Percentiles rank a stretch among this genome's conserved stretches.
phyloP scores from a whole-genome alignment of 2,888 invertebrate genomes.

The Lithosia quadra region DNA sequence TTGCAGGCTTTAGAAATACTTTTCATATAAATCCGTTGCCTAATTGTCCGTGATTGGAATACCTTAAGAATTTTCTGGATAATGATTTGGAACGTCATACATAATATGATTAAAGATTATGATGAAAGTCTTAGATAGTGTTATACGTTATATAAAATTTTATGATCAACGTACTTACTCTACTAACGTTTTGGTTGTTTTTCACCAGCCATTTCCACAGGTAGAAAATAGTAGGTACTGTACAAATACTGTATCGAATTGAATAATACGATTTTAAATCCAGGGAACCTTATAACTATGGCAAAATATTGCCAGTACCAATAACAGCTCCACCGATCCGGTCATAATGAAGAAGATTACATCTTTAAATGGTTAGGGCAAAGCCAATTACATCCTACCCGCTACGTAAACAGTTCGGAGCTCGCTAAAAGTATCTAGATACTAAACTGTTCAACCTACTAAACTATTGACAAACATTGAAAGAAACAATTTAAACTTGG shows the following conservation, averaged over 20 bases:
- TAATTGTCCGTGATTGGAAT: neutral
- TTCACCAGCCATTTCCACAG: too few relatives aligned
- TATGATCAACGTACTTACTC: too few relatives aligned
- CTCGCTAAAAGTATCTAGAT: neutral
- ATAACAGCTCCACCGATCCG: too few relatives aligned
- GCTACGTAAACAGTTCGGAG: too few relatives aligned
- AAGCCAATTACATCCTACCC: neutral
- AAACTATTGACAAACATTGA: conserved; percentile 1
- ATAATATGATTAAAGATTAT: neutral
- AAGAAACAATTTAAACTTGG: neutral
- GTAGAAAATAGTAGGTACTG: too few relatives aligned
- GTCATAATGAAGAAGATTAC: neutral
- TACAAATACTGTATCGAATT: too few relatives aligned
- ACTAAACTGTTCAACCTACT: neutral
- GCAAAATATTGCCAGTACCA: too few relatives aligned
- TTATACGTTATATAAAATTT: neutral
- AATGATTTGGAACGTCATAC: neutral
- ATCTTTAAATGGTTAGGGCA: neutral
- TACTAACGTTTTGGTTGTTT: too few relatives aligned
- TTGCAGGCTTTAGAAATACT: conserved; percentile 26
- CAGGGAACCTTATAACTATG: too few relatives aligned
- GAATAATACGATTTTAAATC: too few relatives aligned
- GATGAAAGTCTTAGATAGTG: neutral
- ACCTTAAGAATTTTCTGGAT: neutral
- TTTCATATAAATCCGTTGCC: neutral